Conservation (phyloP, 1,140 invertebrate genomes). For the Homarus americanus region DNA sequence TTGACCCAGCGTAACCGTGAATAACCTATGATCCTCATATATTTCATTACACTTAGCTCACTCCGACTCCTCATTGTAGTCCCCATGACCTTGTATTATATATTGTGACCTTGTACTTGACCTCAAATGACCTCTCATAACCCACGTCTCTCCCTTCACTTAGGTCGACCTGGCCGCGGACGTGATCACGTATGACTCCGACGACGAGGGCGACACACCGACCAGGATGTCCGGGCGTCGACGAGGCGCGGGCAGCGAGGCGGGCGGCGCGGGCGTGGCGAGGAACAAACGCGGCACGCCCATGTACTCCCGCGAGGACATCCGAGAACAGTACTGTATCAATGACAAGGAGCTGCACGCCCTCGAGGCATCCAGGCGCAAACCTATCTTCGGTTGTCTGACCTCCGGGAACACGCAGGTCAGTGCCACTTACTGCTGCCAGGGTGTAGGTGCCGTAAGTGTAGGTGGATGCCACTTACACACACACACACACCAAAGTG, state of each 20-base stretch:
- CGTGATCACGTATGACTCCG: slow-evolving; percentile 75
- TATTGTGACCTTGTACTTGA: too few species aligned
- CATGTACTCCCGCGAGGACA: slow-evolving; percentile 93
- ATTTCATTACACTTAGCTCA: too few species aligned
- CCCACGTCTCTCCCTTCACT: neutral
- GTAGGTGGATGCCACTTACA: neutral
- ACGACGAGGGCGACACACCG: slow-evolving; percentile 71
- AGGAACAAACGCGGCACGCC: slow-evolving; percentile 80
- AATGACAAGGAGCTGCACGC: slow-evolving; percentile 92
- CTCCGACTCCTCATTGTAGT: too few species aligned
- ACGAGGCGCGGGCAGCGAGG: slow-evolving; percentile 54
- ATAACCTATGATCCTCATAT: too few species aligned
- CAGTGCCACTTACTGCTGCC: neutral
- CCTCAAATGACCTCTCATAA: too few species aligned
- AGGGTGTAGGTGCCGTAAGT: neutral
- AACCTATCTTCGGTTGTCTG: slow-evolving; percentile 73
- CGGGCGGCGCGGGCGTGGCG: slow-evolving; percentile 68
- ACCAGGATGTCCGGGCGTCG: slow-evolving; percentile 66
- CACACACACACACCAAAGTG: too few species aligned
- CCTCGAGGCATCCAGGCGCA: slow-evolving; percentile 81
- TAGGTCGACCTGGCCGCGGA: slow-evolving; percentile 68
- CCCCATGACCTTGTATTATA: too few species aligned
- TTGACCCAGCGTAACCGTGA: too few species aligned
- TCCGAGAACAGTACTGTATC: slow-evolving; percentile 94
- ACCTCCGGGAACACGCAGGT: slow-evolving; percentile 72